Conservation (phyloP, 2,888 invertebrate genomes). For the Drosophila heteroneura region DNA sequence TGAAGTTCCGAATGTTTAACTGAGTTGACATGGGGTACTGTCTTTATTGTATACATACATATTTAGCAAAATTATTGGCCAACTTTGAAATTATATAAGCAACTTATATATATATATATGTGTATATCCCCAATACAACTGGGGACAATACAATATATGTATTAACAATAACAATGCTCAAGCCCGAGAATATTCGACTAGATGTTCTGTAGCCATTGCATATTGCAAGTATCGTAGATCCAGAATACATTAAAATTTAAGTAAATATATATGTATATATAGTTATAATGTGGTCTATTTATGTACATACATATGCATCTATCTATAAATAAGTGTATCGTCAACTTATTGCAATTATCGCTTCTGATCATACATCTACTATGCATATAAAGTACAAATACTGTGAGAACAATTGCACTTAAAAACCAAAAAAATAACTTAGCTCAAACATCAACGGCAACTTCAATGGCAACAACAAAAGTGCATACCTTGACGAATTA, state of each 20-base stretch:
- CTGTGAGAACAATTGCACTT: constrained; percentile 32
- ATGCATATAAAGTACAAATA: constrained; percentile 39
- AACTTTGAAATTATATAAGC: constrained; percentile 2
- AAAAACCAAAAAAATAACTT: constrained; percentile 8
- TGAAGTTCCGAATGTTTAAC: background rate
- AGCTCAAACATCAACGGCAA: constrained; percentile 38
- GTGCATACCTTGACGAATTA: constrained; percentile 51
- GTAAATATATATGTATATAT: constrained; percentile 7
- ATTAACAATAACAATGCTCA: constrained; percentile 11
- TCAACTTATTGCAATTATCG: constrained; percentile 22
- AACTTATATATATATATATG: background rate
- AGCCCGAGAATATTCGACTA: constrained; percentile 2
- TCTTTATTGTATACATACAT: background rate
- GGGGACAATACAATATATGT: background rate
- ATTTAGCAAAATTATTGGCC: background rate
- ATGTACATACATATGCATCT: constrained; percentile 33
- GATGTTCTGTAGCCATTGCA: background rate
- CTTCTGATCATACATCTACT: constrained; percentile 16
- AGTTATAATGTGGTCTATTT: constrained; percentile 8
- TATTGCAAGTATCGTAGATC: background rate
- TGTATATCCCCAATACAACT: background rate
- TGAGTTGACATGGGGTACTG: background rate
- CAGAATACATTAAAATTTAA: background rate
- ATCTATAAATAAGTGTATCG: constrained; percentile 12
- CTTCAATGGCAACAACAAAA: constrained; percentile 56